These are phyloP conservation scores for Corythaeola cristata DNA, from an alignment of 2,113 vertebrate genomes.

Conservation along the genomic window DNA sequence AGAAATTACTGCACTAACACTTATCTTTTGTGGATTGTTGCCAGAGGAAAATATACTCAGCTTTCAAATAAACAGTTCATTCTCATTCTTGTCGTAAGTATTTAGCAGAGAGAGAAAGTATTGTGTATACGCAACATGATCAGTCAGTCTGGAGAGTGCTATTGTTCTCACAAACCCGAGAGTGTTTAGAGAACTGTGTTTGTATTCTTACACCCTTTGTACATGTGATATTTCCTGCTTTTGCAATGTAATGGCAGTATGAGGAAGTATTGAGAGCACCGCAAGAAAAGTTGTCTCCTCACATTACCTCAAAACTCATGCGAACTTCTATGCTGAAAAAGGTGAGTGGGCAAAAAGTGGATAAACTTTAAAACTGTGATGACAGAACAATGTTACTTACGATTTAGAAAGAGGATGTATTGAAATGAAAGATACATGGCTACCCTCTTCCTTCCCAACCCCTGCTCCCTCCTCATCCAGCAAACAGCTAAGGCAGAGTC, in stretches of 20 bases:
- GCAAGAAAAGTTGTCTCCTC: background rate
- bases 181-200: background rate
- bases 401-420: background rate
- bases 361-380: background rate
- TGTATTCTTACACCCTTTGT: conserved; percentile 31
- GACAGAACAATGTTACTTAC: background rate
- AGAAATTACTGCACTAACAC: background rate
- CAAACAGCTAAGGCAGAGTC: background rate
- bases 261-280: background rate
- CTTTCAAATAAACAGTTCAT: background rate
- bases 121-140: background rate
- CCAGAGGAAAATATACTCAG: background rate
- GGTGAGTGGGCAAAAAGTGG: background rate
- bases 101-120: background rate
- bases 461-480: background rate
- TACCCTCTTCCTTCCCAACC: background rate
- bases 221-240: conserved; percentile 15
- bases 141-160: background rate
- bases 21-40: background rate
- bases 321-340: background rate
- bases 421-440: background rate
- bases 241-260: background rate
- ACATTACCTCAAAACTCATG: background rate
- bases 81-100: background rate
- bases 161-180: background rate